A percentile compares a stretch with the other conserved stretches of the same genome.
phyloP scores from a whole-genome alignment of 2,888 invertebrate species.

The Apotomis turbidana region DNA sequence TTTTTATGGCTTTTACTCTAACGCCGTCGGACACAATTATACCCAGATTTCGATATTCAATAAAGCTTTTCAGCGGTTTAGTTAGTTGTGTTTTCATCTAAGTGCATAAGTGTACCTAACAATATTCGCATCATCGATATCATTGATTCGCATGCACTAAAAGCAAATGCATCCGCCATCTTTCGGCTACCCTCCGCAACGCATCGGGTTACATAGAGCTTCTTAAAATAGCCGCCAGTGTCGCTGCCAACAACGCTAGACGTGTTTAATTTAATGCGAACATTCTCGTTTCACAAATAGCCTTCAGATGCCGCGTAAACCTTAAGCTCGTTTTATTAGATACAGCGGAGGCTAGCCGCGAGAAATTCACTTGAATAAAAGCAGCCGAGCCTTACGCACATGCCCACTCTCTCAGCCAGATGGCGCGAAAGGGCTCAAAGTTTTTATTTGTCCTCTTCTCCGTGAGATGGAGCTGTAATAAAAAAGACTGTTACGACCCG shows the following conservation, averaged over 20 bases:
- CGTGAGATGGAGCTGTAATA: conserved; percentile 66
- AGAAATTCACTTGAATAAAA: conserved; percentile 64
- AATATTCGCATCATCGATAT: not conserved
- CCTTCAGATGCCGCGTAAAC: conserved; percentile 39
- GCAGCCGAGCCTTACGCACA: conserved; percentile 69
- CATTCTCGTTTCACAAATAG: conserved; percentile 49
- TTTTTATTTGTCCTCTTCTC: conserved; percentile 52
- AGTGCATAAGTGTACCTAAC: not conserved
- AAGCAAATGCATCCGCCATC: conserved; percentile 61
- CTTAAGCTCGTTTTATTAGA: conserved; percentile 61
- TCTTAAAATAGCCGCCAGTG: conserved; percentile 65
- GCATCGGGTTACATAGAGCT: conserved; percentile 41
- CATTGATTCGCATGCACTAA: conserved; percentile 30
- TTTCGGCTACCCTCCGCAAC: conserved; percentile 54
- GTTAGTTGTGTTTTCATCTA: no score
- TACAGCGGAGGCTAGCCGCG: conserved; percentile 50
- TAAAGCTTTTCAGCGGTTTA: no score
- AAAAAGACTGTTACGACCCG: conserved; percentile 43
- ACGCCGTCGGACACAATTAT: no score
- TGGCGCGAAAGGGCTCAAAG: conserved; percentile 59
- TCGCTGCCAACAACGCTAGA: conserved; percentile 39
- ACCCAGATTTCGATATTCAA: no score
- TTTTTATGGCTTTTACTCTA: no score
- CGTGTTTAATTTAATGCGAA: conserved; percentile 57
- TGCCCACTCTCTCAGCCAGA: conserved; percentile 53